Conservation (phyloP, 2,113 vertebrate genomes). For the Zosterops lateralis region DNA sequence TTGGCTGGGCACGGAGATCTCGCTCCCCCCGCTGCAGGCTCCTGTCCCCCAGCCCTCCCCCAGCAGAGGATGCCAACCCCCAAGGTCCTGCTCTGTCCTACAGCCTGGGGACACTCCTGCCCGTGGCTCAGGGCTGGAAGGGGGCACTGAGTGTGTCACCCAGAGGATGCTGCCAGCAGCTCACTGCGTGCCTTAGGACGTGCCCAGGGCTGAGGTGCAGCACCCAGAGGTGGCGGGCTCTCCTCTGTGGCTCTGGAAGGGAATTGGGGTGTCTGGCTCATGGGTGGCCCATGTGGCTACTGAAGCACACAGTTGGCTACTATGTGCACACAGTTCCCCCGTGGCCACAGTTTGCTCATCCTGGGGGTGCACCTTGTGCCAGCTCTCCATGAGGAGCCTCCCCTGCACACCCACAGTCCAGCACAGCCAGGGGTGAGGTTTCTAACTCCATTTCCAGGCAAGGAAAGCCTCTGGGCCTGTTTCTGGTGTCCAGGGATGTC, state of each 20-base stretch:
- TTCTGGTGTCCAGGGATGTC: neutral
- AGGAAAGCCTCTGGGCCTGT: neutral
- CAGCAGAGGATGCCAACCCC: neutral
- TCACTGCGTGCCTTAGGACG: rapidly evolving
- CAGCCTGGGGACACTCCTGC: neutral
- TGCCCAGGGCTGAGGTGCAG: neutral
- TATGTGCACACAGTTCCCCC: neutral
- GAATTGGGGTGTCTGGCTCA: neutral
- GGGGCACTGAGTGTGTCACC: rapidly evolving
- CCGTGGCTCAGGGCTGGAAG: neutral
- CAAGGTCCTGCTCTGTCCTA: neutral
- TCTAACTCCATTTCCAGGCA: neutral
- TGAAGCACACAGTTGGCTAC: too few relatives aligned
- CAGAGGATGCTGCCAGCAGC: neutral
- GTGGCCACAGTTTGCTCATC: rapidly evolving
- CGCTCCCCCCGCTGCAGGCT: rapidly evolving
- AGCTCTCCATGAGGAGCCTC: neutral
- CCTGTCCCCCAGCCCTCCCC: neutral
- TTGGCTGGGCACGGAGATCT: neutral
- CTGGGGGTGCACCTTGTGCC: neutral
- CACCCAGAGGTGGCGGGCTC: neutral
- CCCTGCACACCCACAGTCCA: rapidly evolving
- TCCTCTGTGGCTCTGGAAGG: neutral
- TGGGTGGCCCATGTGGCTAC: rapidly evolving
- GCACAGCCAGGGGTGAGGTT: neutral